Percentiles rank a stretch among this genome's conserved stretches.
Evolutionary conservation across 1,140 invertebrate species (phyloP).

Genomic region (Hyles euphorbiae): DNA sequence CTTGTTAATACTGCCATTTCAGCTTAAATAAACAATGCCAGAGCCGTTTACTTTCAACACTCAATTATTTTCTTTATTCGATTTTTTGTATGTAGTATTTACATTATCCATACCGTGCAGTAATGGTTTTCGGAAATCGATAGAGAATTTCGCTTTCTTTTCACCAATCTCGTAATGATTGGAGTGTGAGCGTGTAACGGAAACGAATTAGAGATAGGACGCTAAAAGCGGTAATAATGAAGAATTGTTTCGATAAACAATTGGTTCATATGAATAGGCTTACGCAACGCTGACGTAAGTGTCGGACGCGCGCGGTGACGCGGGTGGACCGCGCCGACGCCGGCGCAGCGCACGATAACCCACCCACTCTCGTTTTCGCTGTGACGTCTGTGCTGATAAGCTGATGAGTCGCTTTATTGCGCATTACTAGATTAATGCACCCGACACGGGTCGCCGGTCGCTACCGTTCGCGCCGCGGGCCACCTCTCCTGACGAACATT

Average conservation of each 20-base stretch:
- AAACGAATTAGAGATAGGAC: constrained; percentile 12
- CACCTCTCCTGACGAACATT: too few relatives aligned
- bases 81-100: too few relatives aligned
- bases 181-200: too few relatives aligned
- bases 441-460: neutral
- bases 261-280: constrained; percentile 20
- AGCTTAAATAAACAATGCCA: neutral
- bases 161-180: too few relatives aligned
- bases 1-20: constrained; percentile 15
- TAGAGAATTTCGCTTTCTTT: too few relatives aligned
- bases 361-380: constrained; percentile 43
- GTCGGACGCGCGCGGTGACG: constrained; percentile 24
- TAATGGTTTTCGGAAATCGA: too few relatives aligned
- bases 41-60: too few relatives aligned
- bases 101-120: too few relatives aligned
- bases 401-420: constrained; percentile 21
- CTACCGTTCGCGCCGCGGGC: neutral
- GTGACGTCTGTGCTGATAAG: constrained; percentile 38
- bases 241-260: constrained; percentile 24
- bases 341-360: constrained; percentile 22
- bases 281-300: constrained; percentile 25
- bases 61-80: too few relatives aligned
- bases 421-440: constrained; percentile 15
- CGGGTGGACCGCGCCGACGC: constrained; percentile 21
- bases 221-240: constrained; percentile 18